These are phyloP conservation scores for Rattus norvegicus DNA, from an alignment of 2,113 vertebrate species.

Conservation along the genomic window DNA sequence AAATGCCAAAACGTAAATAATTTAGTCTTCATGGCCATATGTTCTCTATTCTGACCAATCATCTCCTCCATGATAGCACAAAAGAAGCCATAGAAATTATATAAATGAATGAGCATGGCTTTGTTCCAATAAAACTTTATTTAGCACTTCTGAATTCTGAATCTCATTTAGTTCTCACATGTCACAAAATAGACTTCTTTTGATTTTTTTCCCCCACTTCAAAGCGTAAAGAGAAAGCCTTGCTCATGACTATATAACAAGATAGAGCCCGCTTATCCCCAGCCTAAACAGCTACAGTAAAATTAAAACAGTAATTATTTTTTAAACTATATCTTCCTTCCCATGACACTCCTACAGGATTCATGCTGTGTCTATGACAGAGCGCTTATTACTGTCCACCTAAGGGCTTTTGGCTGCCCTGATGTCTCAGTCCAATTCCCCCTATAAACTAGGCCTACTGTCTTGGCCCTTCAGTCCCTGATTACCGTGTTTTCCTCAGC, in stretches of 20 bases:
- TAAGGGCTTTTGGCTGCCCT: background rate
- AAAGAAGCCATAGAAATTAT: background rate
- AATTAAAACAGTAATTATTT: background rate
- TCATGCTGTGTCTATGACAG: background rate
- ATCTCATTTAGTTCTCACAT: conserved; percentile 44
- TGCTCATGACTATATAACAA: conserved; percentile 4
- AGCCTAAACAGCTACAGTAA: background rate
- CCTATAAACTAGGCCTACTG: background rate
- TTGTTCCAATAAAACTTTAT: conserved; percentile 28
- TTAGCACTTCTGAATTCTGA: conserved; percentile 4
- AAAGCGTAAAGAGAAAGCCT: conserved; percentile 48
- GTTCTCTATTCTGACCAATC: background rate
- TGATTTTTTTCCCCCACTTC: background rate
- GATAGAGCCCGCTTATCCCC: background rate
- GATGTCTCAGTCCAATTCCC: too few species aligned
- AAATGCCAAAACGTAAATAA: conserved; percentile 8
- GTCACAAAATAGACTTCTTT: conserved; percentile 35
- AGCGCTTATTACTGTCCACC: background rate
- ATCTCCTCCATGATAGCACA: background rate
- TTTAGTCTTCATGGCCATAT: background rate
- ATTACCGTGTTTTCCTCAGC: background rate
- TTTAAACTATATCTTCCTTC: background rate
- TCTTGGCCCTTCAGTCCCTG: background rate
- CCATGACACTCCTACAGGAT: background rate
- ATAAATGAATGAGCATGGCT: conserved; percentile 16